Evolutionary conservation across 1,140 invertebrate genomes (phyloP).

Genomic region (Drosophila bocqueti): DNA sequence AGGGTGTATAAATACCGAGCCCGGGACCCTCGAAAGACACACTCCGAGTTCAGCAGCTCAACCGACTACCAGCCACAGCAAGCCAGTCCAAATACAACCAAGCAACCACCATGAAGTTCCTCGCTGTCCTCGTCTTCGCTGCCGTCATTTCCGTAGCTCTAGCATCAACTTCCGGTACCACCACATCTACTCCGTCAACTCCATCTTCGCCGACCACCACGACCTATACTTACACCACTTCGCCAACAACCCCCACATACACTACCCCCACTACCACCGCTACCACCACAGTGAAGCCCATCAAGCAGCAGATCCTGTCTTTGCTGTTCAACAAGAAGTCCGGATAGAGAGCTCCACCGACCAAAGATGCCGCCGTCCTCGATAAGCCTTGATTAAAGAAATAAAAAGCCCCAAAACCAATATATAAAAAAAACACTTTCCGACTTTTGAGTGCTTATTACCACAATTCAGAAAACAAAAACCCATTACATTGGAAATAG

Average conservation of each 20-base stretch:
- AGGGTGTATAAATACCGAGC: conserved; percentile 57
- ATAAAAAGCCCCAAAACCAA: conserved; percentile 43
- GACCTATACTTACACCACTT: conserved; percentile 43
- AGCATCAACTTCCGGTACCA: background rate
- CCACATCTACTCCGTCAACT: background rate
- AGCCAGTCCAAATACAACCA: conserved; percentile 1
- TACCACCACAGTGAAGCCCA: conserved; percentile 53
- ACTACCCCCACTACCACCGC: background rate
- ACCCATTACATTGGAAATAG: background rate
- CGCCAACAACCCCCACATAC: background rate
- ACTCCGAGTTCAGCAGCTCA: conserved; percentile 52
- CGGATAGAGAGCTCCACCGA: conserved; percentile 42
- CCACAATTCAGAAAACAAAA: background rate
- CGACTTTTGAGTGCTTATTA: conserved; percentile 14
- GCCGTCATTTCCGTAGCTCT: conserved; percentile 7
- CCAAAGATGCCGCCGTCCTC: conserved; percentile 16
- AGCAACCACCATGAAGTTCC: conserved; percentile 60
- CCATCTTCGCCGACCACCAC: conserved; percentile 16
- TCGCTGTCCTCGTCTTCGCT: conserved; percentile 43
- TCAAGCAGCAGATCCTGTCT: conserved; percentile 71
- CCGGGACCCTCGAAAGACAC: conserved; percentile 37
- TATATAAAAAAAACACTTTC: conserved; percentile 36
- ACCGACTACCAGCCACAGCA: conserved; percentile 22
- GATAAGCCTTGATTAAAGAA: conserved; percentile 45
- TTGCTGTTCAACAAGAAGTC: conserved; percentile 72